phyloP scores from a whole-genome alignment of 2,113 vertebrate genomes.

The Heterocephalus glaber region DNA sequence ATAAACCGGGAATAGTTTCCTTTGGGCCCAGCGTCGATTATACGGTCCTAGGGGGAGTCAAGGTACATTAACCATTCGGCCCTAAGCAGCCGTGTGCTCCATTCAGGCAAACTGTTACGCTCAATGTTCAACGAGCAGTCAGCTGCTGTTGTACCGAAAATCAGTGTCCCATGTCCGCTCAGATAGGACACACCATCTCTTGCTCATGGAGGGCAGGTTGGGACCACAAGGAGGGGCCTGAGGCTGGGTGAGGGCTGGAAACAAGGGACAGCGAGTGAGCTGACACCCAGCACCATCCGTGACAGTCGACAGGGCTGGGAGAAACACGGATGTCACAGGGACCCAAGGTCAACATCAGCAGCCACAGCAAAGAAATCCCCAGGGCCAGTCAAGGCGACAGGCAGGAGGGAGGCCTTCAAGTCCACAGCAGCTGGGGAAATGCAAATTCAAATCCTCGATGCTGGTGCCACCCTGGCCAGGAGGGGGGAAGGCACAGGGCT shows the following conservation, averaged over 20 bases:
- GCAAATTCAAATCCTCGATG: neutral
- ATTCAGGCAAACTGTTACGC: accelerated
- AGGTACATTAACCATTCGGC: neutral
- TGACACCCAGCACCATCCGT: accelerated
- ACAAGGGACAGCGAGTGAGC: neutral
- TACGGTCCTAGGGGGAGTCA: conserved; percentile 90
- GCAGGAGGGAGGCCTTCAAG: neutral
- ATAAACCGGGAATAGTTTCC: conserved; percentile 99
- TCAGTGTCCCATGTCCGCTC: conserved; percentile 77
- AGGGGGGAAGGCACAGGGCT: neutral
- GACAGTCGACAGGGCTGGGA: no score
- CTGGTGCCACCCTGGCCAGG: neutral
- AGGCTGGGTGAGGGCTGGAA: conserved; percentile 63
- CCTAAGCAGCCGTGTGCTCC: neutral
- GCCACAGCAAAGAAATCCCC: neutral
- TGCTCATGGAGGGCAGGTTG: conserved; percentile 80
- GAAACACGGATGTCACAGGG: neutral
- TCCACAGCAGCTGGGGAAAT: neutral
- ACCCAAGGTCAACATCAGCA: neutral
- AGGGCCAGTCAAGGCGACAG: neutral
- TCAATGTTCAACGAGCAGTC: no score
- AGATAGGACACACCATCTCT: conserved; percentile 82
- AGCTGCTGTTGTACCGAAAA: conserved; percentile 70
- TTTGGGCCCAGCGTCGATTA: conserved; percentile 98
- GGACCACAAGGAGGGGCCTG: conserved; percentile 62